These are phyloP conservation scores for Heterohyrax brucei DNA, from an alignment of 2,797 vertebrate species.

Conservation along the genomic window DNA sequence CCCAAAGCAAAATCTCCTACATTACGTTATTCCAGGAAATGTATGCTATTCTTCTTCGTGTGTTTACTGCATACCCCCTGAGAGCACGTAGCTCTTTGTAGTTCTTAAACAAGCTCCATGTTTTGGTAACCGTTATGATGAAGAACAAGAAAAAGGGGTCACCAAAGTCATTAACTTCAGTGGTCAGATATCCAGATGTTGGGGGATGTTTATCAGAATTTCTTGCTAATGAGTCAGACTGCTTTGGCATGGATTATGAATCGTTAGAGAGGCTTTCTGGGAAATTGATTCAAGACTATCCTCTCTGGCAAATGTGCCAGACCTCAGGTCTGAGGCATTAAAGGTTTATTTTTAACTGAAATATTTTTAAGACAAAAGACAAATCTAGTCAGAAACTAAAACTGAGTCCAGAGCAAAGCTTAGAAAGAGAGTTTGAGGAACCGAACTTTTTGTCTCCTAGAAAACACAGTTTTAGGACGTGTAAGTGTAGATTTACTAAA, in stretches of 20 bases:
- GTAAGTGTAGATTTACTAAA: neutral
- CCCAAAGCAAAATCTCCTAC: neutral
- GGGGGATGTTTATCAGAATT: constrained; percentile 61
- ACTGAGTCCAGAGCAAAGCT: neutral
- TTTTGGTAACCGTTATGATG: constrained; percentile 60
- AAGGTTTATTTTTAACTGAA: constrained; percentile 64
- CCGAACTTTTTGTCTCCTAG: neutral
- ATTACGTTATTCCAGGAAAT: neutral
- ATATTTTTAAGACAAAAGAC: constrained; percentile 3
- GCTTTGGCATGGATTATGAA: neutral
- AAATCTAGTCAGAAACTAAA: constrained; percentile 26
- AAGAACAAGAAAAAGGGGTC: neutral
- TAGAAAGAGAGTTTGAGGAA: neutral
- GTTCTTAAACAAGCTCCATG: constrained; percentile 34
- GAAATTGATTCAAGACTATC: constrained; percentile 59
- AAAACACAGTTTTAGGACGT: neutral
- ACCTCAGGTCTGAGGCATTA: neutral
- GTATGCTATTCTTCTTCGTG: neutral
- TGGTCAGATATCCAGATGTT: constrained; percentile 28
- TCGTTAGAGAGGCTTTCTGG: constrained; percentile 54
- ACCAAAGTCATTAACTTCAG: neutral
- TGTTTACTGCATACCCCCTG: constrained; percentile 7
- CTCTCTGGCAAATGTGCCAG: constrained; percentile 42
- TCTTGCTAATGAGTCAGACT: neutral
- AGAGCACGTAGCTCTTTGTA: constrained; percentile 54